phyloP scores from a whole-genome alignment of 2,797 vertebrate genomes.

The Eulemur mongoz region DNA sequence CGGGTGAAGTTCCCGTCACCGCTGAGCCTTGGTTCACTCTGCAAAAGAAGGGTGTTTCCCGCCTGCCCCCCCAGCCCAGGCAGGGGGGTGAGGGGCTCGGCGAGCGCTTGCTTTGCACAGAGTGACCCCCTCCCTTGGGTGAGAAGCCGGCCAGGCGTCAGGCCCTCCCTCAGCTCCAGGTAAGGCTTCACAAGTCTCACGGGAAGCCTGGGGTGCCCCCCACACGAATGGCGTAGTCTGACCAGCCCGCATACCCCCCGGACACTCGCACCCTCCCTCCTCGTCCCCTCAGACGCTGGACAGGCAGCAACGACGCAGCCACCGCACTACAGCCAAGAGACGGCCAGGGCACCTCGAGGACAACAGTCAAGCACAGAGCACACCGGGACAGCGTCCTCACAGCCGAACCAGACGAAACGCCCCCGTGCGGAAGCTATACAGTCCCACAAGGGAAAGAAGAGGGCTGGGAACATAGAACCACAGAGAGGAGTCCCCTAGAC shows the following conservation, averaged over 20 bases:
- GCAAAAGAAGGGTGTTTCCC: not conserved
- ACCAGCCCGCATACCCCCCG: not conserved
- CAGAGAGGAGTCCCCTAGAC: not conserved
- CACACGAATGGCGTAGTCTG: not conserved
- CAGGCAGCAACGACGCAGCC: not conserved
- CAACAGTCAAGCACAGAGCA: not conserved
- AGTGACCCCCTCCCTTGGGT: fast-evolving
- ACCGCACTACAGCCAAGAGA: not conserved
- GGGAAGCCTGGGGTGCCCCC: not conserved
- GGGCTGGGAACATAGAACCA: not conserved
- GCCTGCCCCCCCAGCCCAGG: not conserved
- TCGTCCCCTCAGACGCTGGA: too few relatives aligned
- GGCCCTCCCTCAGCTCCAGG: not conserved
- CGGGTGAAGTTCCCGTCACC: not conserved
- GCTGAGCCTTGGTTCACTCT: not conserved
- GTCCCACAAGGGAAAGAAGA: not conserved
- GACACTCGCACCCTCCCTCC: not conserved
- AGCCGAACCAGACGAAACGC: not conserved
- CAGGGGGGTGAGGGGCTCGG: not conserved
- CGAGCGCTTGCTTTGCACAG: not conserved
- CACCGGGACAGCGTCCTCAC: not conserved
- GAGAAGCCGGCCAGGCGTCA: not conserved
- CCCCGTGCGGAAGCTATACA: fast-evolving
- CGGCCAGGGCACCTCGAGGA: not conserved
- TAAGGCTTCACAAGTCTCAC: not conserved